phyloP scores from a whole-genome alignment of 1,140 invertebrate species.

The Pogonomyrmex barbatus region DNA sequence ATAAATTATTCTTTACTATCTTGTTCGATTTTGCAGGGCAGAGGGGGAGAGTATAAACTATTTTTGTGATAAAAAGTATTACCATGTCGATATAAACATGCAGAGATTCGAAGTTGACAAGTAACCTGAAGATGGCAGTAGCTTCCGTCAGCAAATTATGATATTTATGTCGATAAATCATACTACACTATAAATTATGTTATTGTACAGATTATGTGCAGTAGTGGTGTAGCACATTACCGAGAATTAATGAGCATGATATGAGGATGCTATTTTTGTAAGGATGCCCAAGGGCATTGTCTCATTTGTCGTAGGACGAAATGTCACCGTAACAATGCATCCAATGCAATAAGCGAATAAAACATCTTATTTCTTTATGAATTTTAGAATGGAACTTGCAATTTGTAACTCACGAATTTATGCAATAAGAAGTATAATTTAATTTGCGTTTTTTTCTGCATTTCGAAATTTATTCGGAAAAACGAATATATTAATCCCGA shows the following conservation, averaged over 20 bases:
- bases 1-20: not conserved
- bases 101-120: not conserved
- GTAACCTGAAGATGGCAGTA: conserved; percentile 38
- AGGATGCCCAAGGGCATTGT: not conserved
- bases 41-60: not conserved
- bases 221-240: not conserved
- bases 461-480: not conserved
- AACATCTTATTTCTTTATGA: not conserved
- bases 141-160: not conserved
- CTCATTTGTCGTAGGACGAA: no score
- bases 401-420: no score
- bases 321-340: no score
- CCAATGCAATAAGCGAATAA: not conserved
- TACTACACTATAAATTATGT: not conserved
- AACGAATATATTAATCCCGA: no score
- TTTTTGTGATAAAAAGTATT: not conserved
- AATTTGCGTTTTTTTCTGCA: not conserved
- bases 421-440: not conserved
- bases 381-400: no score
- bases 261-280: not conserved
- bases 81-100: not conserved
- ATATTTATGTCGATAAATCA: not conserved
- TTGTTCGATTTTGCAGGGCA: not conserved
- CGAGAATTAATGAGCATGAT: not conserved
- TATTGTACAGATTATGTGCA: not conserved